These are phyloP conservation scores for Agrochola lota DNA, from an alignment of 2,888 invertebrate species.

Conservation along the genomic window DNA sequence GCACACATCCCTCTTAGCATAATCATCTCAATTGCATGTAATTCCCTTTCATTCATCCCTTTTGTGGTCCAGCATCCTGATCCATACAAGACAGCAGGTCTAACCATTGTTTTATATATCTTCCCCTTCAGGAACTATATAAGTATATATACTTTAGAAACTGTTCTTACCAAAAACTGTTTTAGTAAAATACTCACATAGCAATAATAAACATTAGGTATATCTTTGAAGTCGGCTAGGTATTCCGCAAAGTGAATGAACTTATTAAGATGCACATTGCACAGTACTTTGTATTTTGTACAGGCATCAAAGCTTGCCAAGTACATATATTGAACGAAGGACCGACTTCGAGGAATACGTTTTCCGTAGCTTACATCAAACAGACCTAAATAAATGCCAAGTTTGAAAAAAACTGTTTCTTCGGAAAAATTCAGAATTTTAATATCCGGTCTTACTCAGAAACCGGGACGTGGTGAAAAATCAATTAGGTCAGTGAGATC, in stretches of 20 bases:
- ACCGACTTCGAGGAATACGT: slow-evolving; percentile 31
- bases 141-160: not conserved
- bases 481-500: slow-evolving; percentile 67
- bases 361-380: slow-evolving; percentile 21
- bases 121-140: not conserved
- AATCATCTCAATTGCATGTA: too few relatives aligned
- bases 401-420: slow-evolving; percentile 39
- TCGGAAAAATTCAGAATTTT: slow-evolving; percentile 28
- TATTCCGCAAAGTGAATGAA: slow-evolving; percentile 8
- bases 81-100: too few relatives aligned
- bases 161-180: not conserved
- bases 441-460: slow-evolving; percentile 67
- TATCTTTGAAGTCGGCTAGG: not conserved
- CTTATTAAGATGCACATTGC: slow-evolving; percentile 8
- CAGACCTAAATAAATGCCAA: slow-evolving; percentile 30
- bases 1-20: too few relatives aligned
- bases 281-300: slow-evolving; percentile 21
- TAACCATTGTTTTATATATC: too few relatives aligned
- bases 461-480: slow-evolving; percentile 68
- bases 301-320: slow-evolving; percentile 32
- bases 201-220: not conserved
- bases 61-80: too few relatives aligned
- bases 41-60: too few relatives aligned
- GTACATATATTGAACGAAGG: slow-evolving; percentile 7
- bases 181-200: not conserved